Evolutionary conservation across 2,113 vertebrate species (phyloP).

Genomic region (Martes martes): DNA sequence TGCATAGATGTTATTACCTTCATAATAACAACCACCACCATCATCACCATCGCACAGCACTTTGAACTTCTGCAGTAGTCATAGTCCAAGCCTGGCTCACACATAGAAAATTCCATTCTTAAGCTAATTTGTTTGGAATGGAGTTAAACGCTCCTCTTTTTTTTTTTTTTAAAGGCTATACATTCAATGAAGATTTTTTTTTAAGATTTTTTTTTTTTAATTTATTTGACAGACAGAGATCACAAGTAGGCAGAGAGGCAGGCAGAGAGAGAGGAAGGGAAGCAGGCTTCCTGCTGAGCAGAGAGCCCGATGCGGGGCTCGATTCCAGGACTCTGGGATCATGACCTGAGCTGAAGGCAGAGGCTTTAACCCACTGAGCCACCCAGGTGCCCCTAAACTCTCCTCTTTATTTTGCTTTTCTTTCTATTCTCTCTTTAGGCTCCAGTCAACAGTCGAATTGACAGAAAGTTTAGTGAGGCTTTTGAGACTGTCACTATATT

Average conservation of each 20-base stretch:
- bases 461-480: not conserved
- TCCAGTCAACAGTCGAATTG: not conserved
- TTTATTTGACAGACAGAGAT: too few relatives aligned
- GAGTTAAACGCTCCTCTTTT: not conserved
- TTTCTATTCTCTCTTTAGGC: not conserved
- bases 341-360: too few relatives aligned
- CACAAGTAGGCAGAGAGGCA: too few relatives aligned
- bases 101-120: not conserved
- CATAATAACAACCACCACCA: too few relatives aligned
- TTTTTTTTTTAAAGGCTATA: not conserved
- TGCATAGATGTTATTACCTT: not conserved
- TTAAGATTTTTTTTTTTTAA: too few relatives aligned
- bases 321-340: too few relatives aligned
- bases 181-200: too few relatives aligned
- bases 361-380: too few relatives aligned
- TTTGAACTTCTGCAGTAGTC: not conserved
- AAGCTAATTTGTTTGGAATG: not conserved
- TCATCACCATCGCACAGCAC: not conserved
- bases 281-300: too few relatives aligned
- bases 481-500: not conserved
- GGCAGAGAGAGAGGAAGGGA: too few relatives aligned
- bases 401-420: not conserved
- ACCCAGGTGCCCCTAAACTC: not conserved
- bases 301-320: too few relatives aligned
- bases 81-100: not conserved